phyloP scores from a whole-genome alignment of 2,888 invertebrate genomes.

The Nomada hirtipes region DNA sequence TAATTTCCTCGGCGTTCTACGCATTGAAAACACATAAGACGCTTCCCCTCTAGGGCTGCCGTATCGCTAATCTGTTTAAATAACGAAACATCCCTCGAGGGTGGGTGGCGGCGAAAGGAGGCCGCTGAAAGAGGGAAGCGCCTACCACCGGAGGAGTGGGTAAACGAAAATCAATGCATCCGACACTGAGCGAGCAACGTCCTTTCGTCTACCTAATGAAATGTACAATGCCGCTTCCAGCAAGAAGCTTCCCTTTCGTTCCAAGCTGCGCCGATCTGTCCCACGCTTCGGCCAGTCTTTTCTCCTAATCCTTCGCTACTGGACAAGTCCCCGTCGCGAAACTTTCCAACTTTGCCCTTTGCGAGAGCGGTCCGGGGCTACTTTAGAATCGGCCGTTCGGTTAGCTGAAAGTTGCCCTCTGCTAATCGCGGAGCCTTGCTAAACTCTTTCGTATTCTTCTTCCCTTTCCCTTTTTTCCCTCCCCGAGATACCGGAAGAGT shows the following conservation, averaged over 20 bases:
- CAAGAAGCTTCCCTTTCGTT: conserved; percentile 15
- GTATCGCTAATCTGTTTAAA: conserved; percentile 84
- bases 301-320: neutral
- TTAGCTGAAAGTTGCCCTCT: neutral
- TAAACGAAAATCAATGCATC: conserved; percentile 84
- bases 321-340: neutral
- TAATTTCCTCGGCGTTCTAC: conserved; percentile 78
- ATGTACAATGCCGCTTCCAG: conserved; percentile 48
- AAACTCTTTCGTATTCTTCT: neutral
- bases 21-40: conserved; percentile 82
- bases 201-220: conserved; percentile 66
- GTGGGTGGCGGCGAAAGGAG: conserved; percentile 54
- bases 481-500: neutral
- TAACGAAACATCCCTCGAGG: conserved; percentile 83
- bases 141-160: conserved; percentile 63
- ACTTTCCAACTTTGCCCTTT: conserved; percentile 14
- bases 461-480: too few relatives aligned
- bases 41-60: conserved; percentile 75
- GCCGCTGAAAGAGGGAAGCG: conserved; percentile 55
- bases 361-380: neutral
- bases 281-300: neutral
- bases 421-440: neutral
- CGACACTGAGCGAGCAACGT: conserved; percentile 68
- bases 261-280: neutral
- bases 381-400: neutral